Evolutionary conservation across 2,888 invertebrate species (phyloP).

Genomic region (Dioctria rufipes): DNA sequence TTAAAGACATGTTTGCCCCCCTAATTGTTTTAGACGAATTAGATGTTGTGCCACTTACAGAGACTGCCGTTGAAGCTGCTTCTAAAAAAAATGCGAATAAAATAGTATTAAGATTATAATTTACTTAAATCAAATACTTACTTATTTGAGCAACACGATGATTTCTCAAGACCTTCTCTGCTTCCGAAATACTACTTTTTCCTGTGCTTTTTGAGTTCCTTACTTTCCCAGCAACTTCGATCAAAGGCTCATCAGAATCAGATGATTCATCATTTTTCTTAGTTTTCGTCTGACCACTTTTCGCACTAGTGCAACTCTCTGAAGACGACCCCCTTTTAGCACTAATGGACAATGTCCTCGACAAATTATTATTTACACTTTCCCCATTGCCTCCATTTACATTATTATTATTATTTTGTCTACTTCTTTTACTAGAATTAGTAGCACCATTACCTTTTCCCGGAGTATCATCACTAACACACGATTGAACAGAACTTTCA

Average conservation of each 20-base stretch:
- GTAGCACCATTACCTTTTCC: conserved; percentile 70
- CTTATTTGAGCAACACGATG: conserved; percentile 54
- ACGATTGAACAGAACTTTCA: conserved; percentile 80
- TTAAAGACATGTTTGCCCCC: conserved; percentile 16
- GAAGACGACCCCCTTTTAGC: conserved; percentile 27
- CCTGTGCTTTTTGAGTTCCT: conserved; percentile 69
- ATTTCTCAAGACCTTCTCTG: conserved; percentile 56
- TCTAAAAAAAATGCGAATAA: conserved; percentile 36
- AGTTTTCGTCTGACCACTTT: conserved; percentile 58
- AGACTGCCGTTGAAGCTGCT: conserved; percentile 57
- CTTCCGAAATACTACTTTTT: conserved; percentile 11
- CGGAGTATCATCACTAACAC: conserved; percentile 74
- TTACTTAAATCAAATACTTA: conserved; percentile 29
- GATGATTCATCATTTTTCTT: conserved; percentile 77
- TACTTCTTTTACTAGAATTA: conserved; percentile 66
- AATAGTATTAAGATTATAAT: neutral
- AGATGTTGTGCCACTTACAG: conserved; percentile 58
- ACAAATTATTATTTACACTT: conserved; percentile 49
- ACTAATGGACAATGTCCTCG: conserved; percentile 30
- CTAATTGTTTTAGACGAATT: conserved; percentile 58
- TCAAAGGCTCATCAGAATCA: conserved; percentile 86
- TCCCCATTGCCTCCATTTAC: conserved; percentile 44
- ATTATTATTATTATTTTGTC: conserved; percentile 64
- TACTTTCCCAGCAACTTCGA: conserved; percentile 79
- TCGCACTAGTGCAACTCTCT: conserved; percentile 27